Base-by-base conservation (phyloP, 2,797 vertebrate species). In the Pyrocephalus nanus region DNA sequence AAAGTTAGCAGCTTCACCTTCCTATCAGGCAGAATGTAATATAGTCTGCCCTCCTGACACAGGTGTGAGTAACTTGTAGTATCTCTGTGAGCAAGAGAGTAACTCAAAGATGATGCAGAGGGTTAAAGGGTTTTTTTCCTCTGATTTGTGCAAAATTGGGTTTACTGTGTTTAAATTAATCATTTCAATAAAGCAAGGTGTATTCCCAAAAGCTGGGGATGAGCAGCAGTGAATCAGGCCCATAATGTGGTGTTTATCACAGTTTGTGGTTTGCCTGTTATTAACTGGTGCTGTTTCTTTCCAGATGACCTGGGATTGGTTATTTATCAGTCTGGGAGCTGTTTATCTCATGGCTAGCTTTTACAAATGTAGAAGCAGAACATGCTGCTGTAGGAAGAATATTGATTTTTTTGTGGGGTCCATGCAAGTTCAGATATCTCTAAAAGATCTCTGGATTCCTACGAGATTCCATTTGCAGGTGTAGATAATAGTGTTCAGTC, bases 391-490 rank as follows among this genome's bases (percentile, higher is more conserved):
- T 90, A 90, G 74, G 64, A 84, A 93, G 76, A 6, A 6, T 83
- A 86, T 76, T 95, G 94, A 95, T 95, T 96, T 96, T 74, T 94
- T 94, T 85, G 88, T 87, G 83, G 80, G 90, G 86, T 96, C 83
- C 38, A 4, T 79, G 72, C 61, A 92, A 86, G 93, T 92, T 96
- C 92, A 93, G 84, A 20, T 92, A 86, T 95, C 86, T 91, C 57
- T 92, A 82, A 94, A 95, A 94, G 86, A 95, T 96, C 93, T 92
- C 88, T 66, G 90, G 86, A 89, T 92, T 96, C 86, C 88, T 95
- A 83, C 71, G 82, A 85, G 93, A 95, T 96, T 96, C 90, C 86
- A 93, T 94, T 94, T 95, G 62, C 83, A 87, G 73, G 61, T 82
- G 40, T 82, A 92, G 88, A 72, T 96, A 90, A 86, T 48, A 57